Conservation (phyloP, 2,888 invertebrate genomes). For the Thymelicus sylvestris region DNA sequence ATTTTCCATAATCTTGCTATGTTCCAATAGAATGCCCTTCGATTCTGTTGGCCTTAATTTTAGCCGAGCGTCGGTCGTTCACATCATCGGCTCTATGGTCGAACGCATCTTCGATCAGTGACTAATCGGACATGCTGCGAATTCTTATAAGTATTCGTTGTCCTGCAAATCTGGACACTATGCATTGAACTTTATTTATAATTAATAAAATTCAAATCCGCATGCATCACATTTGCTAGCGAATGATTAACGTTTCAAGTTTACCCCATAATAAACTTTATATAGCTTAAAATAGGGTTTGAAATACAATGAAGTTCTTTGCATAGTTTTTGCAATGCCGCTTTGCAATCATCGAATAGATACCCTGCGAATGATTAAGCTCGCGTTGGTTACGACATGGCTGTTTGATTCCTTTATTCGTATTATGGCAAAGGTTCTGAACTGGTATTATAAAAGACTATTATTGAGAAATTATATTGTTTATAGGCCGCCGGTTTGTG, state of each 20-base stretch:
- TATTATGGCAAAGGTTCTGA: slow-evolving; percentile 3
- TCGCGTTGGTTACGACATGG: neutral
- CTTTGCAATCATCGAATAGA: slow-evolving; percentile 4
- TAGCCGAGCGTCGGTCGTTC: slow-evolving; percentile 25
- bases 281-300: neutral
- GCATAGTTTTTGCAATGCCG: neutral
- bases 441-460: neutral
- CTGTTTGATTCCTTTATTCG: neutral
- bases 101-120: slow-evolving; percentile 48
- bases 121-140: slow-evolving; percentile 46
- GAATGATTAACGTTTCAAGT: slow-evolving; percentile 6
- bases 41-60: slow-evolving; percentile 14
- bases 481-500: no score
- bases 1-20: neutral
- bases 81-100: slow-evolving; percentile 44
- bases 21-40: slow-evolving; percentile 16
- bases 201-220: slow-evolving; percentile 4
- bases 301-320: neutral
- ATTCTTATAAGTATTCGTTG: slow-evolving; percentile 32
- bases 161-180: slow-evolving; percentile 3
- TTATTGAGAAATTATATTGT: no score
- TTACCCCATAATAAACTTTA: slow-evolving; percentile 14
- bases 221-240: slow-evolving; percentile 6
- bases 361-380: neutral
- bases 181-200: slow-evolving; percentile 2